Evolutionary conservation across 2,797 vertebrate species (phyloP).

Genomic region (Nannoperca australis): DNA sequence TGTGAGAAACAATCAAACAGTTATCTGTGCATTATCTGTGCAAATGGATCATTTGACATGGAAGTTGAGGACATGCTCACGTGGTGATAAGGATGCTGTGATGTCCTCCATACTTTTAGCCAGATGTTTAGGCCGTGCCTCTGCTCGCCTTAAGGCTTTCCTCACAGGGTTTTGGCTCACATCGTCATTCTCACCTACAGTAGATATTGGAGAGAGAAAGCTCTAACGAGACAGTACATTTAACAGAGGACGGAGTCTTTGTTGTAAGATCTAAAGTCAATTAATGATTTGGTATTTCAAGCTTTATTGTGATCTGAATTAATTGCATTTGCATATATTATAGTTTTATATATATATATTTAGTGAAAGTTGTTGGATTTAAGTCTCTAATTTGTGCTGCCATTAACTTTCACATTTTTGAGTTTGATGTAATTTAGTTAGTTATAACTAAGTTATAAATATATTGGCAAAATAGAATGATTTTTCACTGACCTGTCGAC

Average conservation of each 20-base stretch:
- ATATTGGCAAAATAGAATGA: background rate
- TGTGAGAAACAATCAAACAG: conserved; percentile 58
- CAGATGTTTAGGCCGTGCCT: conserved; percentile 87
- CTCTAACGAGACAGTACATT: background rate
- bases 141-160: conserved; percentile 89
- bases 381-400: background rate
- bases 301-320: background rate
- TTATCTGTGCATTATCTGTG: background rate
- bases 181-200: conserved; percentile 88
- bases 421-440: background rate
- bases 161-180: conserved; percentile 85
- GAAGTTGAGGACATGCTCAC: conserved; percentile 85
- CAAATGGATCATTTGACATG: background rate
- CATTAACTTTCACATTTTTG: background rate
- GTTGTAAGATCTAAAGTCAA: background rate
- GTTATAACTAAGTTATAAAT: background rate
- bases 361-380: background rate
- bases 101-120: conserved; percentile 96
- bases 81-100: conserved; percentile 84
- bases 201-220: conserved; percentile 36
- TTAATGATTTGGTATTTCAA: background rate
- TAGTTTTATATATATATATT: too few relatives aligned
- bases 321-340: too few relatives aligned
- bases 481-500: background rate
- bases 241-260: background rate